Percentiles rank a stretch among this genome's conserved stretches.
Conservation (phyloP, 1,140 invertebrate species). For the Zelostemma sp. region DNA sequence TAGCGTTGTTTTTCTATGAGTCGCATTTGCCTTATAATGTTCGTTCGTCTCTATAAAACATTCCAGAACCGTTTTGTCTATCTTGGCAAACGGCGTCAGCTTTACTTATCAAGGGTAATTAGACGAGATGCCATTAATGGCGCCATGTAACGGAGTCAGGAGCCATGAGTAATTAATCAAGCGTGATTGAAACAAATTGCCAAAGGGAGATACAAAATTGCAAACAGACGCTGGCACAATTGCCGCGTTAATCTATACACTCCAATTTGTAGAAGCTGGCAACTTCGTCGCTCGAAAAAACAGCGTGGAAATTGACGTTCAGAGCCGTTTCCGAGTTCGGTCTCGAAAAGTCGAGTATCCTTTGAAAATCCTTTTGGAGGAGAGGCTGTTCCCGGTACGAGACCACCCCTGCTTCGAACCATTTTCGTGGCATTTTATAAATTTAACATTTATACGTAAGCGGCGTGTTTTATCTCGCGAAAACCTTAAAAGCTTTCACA, state of each 20-base stretch:
- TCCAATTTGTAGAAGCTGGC: neutral
- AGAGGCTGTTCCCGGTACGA: neutral
- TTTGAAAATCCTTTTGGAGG: neutral
- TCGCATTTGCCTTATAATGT: too few species aligned
- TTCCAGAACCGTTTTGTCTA: neutral
- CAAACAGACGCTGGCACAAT: constrained; percentile 4
- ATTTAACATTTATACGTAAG: neutral
- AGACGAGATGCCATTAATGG: constrained; percentile 42
- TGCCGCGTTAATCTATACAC: neutral
- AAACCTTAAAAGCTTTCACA: neutral
- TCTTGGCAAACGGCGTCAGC: constrained; percentile 14
- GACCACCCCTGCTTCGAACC: neutral
- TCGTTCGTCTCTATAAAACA: too few species aligned
- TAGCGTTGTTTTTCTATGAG: too few species aligned
- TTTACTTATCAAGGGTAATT: constrained; percentile 45
- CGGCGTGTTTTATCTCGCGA: neutral
- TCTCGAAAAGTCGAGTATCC: neutral
- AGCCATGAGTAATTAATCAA: constrained; percentile 27
- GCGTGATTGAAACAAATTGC: constrained; percentile 50
- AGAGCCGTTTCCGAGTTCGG: too few species aligned
- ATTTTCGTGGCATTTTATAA: constrained; percentile 1
- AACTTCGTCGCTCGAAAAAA: too few species aligned
- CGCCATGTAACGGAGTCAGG: constrained; percentile 40
- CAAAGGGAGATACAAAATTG: constrained; percentile 34
- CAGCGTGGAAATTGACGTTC: too few species aligned